Percentiles rank a stretch among this genome's conserved stretches.
Conservation (phyloP, 2,888 invertebrate genomes). For the Cantharis rustica region DNA sequence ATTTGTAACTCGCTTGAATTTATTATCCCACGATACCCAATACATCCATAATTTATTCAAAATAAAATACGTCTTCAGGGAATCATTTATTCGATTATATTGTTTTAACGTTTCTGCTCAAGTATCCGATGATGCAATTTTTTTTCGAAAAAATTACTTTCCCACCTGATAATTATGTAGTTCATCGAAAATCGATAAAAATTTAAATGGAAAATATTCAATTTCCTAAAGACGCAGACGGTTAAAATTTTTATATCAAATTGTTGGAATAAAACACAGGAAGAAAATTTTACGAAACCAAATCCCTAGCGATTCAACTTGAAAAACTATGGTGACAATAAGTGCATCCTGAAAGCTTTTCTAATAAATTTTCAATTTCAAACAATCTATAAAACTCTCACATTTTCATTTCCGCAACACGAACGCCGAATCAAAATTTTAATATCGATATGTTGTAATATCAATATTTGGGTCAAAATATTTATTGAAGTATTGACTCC, state of each 20-base stretch:
- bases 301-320: not conserved
- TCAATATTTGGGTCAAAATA: not conserved
- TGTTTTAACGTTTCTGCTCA: not conserved
- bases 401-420: not conserved
- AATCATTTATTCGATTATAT: not conserved
- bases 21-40: not conserved
- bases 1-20: not conserved
- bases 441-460: not conserved
- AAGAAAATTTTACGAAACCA: not conserved
- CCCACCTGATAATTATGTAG: not conserved
- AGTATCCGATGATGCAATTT: not conserved
- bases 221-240: not conserved
- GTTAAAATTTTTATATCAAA: not conserved
- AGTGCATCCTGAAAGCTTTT: not conserved
- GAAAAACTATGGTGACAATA: not conserved
- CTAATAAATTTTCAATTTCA: not conserved
- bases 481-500: not conserved
- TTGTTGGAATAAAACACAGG: not conserved
- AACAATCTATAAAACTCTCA: not conserved
- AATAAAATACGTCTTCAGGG: not conserved
- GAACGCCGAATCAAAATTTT: not conserved
- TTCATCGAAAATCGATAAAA: not conserved
- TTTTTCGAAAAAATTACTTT: not conserved
- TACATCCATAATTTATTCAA: not conserved
- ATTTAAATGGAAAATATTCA: not conserved